Percentiles rank a stretch among this genome's conserved stretches.
Evolutionary conservation across 2,888 invertebrate genomes (phyloP).

Genomic region (Luperina nickerlii): DNA sequence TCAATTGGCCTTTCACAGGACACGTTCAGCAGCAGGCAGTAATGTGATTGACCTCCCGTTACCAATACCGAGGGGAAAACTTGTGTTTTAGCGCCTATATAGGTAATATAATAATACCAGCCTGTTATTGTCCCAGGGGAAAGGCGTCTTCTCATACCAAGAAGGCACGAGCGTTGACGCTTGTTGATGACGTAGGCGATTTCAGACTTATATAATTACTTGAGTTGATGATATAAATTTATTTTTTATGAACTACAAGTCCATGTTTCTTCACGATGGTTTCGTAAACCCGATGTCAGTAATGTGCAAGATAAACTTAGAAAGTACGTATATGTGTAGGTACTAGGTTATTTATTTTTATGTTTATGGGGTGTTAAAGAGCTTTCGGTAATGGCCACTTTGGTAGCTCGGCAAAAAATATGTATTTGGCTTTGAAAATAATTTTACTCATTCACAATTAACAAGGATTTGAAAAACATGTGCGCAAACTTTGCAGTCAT

Average conservation of each 20-base stretch:
- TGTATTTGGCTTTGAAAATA: neutral
- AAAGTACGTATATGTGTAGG: too few species aligned
- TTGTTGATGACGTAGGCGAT: too few species aligned
- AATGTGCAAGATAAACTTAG: too few species aligned
- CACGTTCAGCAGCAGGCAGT: conserved; percentile 31
- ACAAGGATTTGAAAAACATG: neutral
- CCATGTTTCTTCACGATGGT: too few species aligned
- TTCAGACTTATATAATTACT: too few species aligned
- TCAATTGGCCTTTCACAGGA: conserved; percentile 55
- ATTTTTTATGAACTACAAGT: too few species aligned
- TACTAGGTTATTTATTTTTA: neutral
- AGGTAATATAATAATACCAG: neutral
- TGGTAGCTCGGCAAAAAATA: too few species aligned
- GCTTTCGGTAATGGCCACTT: neutral
- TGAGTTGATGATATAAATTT: too few species aligned
- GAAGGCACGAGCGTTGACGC: too few species aligned
- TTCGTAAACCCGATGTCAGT: too few species aligned
- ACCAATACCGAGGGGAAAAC: conserved; percentile 11
- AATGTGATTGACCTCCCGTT: conserved; percentile 48
- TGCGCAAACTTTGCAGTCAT: neutral
- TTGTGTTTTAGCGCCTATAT: neutral
- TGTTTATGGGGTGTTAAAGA: neutral
- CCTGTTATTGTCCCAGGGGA: neutral
- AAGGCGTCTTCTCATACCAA: neutral
- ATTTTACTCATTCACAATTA: neutral